Evolutionary conservation across 2,797 vertebrate species (phyloP), one percentile per base, ranked within the genome.

Genomic region (Enteromius fasciolatus): DNA sequence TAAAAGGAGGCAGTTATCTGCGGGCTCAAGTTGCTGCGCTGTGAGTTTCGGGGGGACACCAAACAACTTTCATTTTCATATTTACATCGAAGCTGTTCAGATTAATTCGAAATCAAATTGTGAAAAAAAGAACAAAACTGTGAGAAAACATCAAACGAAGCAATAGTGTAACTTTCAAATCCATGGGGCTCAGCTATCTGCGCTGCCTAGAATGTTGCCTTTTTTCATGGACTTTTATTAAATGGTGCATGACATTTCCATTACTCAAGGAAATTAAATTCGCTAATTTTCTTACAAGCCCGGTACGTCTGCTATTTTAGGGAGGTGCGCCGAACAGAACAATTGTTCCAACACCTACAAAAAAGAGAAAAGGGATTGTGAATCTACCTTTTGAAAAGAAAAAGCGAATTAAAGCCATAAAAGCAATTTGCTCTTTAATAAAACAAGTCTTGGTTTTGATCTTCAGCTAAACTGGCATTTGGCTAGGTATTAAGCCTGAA

Each of bases 161-260:
- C 88, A 91, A 90, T 91, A 92, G 93, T 91, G 92, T 92, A 94
- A 95, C 92, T 94, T 95, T 91, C 90, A 92, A 94, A 93, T 93
- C 94, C 94, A 89, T 80, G 52, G 92, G 91, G 94, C 88, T 88
- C 14, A 85, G 90, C 90, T 94, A 94, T 94, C 94, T 94, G 91
- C 90, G 66, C 78, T 50, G 83, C 83, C 88, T 83, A 90, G 91
- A 92, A 93, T 89, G 23, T 90, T 87, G 90, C 92, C 91, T 94
- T 94, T 95, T 95, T 94, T 94, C 86, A 89, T 92, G 88, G 91
- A 94, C 89, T 95, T 95, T 95, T 95, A 95, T 94, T 95, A 95
- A 95, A 95, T 94, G 94, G 94, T 95, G 94, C 94, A 95, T 95
- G 95, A 95, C 95, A 95, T 95, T 95, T 95, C 94, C 95, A 95